Evolutionary conservation across 2,113 vertebrate genomes (phyloP).

Genomic region (Petrocephalus zakoni): DNA sequence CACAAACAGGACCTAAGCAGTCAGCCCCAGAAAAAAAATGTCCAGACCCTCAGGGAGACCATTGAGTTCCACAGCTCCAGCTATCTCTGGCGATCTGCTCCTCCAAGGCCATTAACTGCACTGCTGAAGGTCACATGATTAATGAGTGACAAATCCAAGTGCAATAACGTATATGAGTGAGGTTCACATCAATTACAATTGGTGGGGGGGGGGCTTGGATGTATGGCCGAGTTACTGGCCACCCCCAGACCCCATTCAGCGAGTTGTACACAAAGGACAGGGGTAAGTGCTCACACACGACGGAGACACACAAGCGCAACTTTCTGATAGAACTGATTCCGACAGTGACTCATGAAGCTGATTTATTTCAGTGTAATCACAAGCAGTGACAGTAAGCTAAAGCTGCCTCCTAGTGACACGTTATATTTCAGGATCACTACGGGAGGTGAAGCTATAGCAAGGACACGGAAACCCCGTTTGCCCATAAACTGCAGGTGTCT

Average conservation of each 20-base stretch:
- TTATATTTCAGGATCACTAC: background rate
- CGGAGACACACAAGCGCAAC: background rate
- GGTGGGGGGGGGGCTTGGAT: slow-evolving; percentile 75
- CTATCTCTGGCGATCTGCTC: slow-evolving; percentile 99
- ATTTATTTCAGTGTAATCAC: background rate
- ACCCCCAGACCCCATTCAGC: background rate
- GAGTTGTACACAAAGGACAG: background rate
- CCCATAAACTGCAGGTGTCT: background rate
- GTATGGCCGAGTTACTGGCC: slow-evolving; percentile 68
- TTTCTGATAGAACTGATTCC: slow-evolving; percentile 38
- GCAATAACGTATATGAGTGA: slow-evolving; percentile 83
- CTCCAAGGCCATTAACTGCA: slow-evolving; percentile 99
- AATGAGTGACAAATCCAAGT: slow-evolving; percentile 93
- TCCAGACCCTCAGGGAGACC: slow-evolving; percentile 97
- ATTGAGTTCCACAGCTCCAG: slow-evolving; percentile 95
- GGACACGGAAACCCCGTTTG: background rate
- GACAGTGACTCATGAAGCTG: background rate
- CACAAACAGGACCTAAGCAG: slow-evolving; percentile 42
- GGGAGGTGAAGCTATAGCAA: background rate
- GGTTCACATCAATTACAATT: slow-evolving; percentile 91
- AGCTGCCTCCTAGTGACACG: background rate
- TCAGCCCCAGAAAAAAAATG: slow-evolving; percentile 90
- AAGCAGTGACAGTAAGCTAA: background rate
- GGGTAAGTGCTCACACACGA: background rate
- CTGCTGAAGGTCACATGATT: slow-evolving; percentile 97